Conservation (phyloP, 35 echinoderm and acorn worm genomes). For the Hemicentrotus pulcherrimus region DNA sequence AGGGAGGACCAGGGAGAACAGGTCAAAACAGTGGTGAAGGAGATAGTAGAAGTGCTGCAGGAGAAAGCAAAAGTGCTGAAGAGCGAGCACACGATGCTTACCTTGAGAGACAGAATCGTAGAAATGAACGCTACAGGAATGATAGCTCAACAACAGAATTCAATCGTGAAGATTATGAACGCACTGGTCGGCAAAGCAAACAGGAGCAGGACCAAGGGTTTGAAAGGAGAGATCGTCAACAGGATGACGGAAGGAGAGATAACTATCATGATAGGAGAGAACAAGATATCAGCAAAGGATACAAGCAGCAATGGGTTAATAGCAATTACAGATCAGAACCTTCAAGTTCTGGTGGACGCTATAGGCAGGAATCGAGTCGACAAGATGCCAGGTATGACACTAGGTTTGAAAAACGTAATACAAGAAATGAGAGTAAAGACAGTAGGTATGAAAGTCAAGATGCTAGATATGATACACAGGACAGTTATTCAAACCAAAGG, state of each 20-base stretch:
- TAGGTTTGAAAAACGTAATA: background rate
- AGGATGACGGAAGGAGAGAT: conserved; percentile 5
- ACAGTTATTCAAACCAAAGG: background rate
- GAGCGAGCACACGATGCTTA: conserved; percentile 22
- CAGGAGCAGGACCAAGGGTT: background rate
- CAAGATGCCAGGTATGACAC: background rate
- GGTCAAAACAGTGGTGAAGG: background rate
- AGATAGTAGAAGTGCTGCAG: background rate
- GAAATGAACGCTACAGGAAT: conserved; percentile 8
- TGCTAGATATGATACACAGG: background rate
- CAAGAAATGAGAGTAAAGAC: background rate
- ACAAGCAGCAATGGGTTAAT: conserved; percentile 38
- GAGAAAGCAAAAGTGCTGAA: background rate
- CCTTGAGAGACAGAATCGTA: conserved; percentile 27
- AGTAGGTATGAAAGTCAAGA: background rate
- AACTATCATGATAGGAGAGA: background rate
- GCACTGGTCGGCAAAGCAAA: conserved; percentile 22
- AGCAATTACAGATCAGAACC: background rate
- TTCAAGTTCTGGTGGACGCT: background rate
- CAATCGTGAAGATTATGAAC: conserved; percentile 48
- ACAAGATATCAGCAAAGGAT: background rate
- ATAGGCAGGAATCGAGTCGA: background rate
- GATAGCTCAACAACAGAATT: background rate
- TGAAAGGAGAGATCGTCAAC: background rate
- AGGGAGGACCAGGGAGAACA: background rate